phyloP scores from a whole-genome alignment of 2,797 vertebrate species.

The Cuniculus paca region DNA sequence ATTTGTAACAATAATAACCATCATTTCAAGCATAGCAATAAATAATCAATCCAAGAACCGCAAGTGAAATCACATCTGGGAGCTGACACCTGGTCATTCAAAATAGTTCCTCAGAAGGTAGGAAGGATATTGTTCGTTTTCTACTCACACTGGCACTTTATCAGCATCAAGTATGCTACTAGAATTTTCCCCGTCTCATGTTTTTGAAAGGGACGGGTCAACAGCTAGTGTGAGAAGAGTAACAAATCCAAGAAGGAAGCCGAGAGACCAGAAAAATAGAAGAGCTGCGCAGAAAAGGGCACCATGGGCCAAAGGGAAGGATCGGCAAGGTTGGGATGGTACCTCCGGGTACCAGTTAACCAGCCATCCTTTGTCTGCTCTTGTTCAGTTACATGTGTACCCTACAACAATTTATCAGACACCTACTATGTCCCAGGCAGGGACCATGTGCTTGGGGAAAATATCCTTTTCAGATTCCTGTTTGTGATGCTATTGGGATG shows the following conservation, averaged over 20 bases:
- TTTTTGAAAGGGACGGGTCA: slow-evolving; percentile 32
- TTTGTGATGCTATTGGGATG: neutral
- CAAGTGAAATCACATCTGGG: slow-evolving; percentile 75
- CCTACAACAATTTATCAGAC: neutral
- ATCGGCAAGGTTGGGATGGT: neutral
- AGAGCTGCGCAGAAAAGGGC: neutral
- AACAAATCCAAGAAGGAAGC: neutral
- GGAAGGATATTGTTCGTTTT: slow-evolving; percentile 20
- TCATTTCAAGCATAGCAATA: slow-evolving; percentile 77
- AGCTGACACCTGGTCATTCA: slow-evolving; percentile 78
- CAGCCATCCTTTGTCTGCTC: neutral
- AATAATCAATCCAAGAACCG: slow-evolving; percentile 75
- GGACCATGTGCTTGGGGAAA: neutral
- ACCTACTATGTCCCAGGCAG: neutral
- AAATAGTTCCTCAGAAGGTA: slow-evolving; percentile 54
- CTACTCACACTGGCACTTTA: neutral
- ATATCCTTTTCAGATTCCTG: slow-evolving; percentile 5
- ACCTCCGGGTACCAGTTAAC: neutral
- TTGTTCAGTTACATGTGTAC: neutral
- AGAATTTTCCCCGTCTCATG: neutral
- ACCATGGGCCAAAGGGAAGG: neutral
- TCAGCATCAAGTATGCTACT: neutral
- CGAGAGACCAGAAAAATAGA: neutral
- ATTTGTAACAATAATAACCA: slow-evolving; percentile 83
- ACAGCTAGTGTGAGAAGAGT: neutral